phyloP scores from a whole-genome alignment of 2,113 vertebrate genomes.

The Hippopotamus amphibius region DNA sequence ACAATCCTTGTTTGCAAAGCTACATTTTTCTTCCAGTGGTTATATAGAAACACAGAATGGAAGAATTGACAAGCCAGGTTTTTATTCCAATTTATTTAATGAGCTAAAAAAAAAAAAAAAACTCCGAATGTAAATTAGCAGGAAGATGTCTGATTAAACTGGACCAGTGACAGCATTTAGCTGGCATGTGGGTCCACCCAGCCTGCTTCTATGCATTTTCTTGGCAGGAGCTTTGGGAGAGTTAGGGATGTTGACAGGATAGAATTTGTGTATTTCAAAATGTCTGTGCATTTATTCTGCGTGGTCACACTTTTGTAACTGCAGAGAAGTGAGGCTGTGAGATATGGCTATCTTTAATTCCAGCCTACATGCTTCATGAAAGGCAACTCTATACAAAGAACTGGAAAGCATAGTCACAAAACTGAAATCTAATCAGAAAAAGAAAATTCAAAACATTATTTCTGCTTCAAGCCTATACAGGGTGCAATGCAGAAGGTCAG shows the following conservation, averaged over 20 bases:
- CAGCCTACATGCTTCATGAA: conserved; percentile 59
- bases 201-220: conserved; percentile 60
- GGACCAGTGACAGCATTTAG: conserved; percentile 70
- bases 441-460: conserved; percentile 53
- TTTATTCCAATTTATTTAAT: conserved; percentile 77
- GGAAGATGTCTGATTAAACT: conserved; percentile 78
- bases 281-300: conserved; percentile 41
- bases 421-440: conserved; percentile 56
- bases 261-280: conserved; percentile 55
- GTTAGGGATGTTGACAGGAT: conserved; percentile 61
- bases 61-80: conserved; percentile 63
- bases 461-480: conserved; percentile 24
- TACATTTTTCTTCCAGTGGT: conserved; percentile 49
- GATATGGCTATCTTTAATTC: conserved; percentile 55
- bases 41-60: conserved; percentile 28
- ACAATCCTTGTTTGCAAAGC: conserved; percentile 46
- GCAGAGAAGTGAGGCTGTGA: not conserved
- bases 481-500: conserved; percentile 2
- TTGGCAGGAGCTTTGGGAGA: conserved; percentile 64
- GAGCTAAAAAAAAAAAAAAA: conserved; percentile 45
- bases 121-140: conserved; percentile 65
- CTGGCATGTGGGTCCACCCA: conserved; percentile 49
- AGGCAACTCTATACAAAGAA: conserved; percentile 29
- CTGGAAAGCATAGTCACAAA: not conserved
- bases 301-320: conserved; percentile 8